These are phyloP conservation scores for Samia ricini DNA, from an alignment of 1,140 invertebrate species.

Conservation along the genomic window DNA sequence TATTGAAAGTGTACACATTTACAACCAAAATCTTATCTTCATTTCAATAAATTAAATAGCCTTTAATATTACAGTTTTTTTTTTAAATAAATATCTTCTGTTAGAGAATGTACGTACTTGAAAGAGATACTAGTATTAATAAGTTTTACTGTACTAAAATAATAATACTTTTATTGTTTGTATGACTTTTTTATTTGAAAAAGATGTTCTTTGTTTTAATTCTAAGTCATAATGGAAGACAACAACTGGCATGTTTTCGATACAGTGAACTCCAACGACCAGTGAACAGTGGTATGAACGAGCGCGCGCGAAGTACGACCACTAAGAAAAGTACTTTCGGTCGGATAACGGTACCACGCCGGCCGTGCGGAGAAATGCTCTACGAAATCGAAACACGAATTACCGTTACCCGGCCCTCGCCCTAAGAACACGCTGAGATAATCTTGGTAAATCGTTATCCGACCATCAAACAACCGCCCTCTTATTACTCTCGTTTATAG, in stretches of 20 bases:
- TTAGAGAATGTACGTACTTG: too few relatives aligned
- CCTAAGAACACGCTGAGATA: slow-evolving; percentile 56
- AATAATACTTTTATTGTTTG: slow-evolving; percentile 41
- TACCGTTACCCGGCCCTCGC: slow-evolving; percentile 69
- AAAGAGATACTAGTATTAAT: background rate
- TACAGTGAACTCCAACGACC: slow-evolving; percentile 64
- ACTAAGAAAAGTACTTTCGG: slow-evolving; percentile 73
- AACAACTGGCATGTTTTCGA: slow-evolving; percentile 57
- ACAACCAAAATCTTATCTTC: background rate
- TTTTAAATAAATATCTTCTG: too few relatives aligned
- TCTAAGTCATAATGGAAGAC: slow-evolving; percentile 51
- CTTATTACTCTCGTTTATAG: slow-evolving; percentile 6
- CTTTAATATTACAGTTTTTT: too few relatives aligned
- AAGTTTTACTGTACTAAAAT: background rate
- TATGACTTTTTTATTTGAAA: slow-evolving; percentile 51
- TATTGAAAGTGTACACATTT: background rate
- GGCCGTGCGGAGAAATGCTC: slow-evolving; percentile 66
- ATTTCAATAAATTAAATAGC: too few relatives aligned
- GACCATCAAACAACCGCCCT: slow-evolving; percentile 16
- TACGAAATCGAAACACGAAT: slow-evolving; percentile 75
- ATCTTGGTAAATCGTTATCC: slow-evolving; percentile 55
- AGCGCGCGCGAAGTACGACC: slow-evolving; percentile 41
- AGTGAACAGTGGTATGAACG: slow-evolving; percentile 53
- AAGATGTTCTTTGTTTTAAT: slow-evolving; percentile 59
- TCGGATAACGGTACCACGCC: slow-evolving; percentile 65